Base-by-base conservation (phyloP, 2,888 invertebrate species). In the Rhamnusium bicolor region DNA sequence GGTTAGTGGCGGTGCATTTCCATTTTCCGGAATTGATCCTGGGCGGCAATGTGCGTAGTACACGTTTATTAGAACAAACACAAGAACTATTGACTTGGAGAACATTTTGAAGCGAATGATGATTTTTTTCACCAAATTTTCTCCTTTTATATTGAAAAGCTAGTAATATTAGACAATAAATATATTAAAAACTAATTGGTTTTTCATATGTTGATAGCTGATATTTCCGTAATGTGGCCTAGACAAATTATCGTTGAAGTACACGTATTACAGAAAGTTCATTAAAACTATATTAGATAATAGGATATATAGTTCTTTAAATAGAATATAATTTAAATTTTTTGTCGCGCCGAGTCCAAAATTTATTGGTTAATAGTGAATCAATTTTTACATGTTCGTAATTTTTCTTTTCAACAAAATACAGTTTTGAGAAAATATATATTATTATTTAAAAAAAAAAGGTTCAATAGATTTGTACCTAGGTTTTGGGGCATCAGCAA, bases 41-140 rank as follows among this genome's bases (percentile, higher is more conserved):
- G 51, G 63, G 1, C 21, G 16, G 27, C 63, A 51, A 1, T 63
- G 49, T 14, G 27, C 18, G 51, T 51, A 18, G 27, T 51, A 14
- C 7, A 63, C 16, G 8, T 14, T 29, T 14, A 51, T 5, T 8
- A 63, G 18, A 7, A 65, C 46, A 24, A 68, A 6, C 12, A 68
- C n/a, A 1, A 54, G 2, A 14, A 58, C 56, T n/a, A 46, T 29
- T 2, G 56, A 14, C 8, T 58, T 46, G 29, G 40, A 46, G 47
- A 56, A 58, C 68, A 68, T 68, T 54, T 68, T 58, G 58, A 14
- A 4, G 10, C 29, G 27, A 65, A 16, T 65, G 51, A 24, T 27
- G 19, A 12, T 12, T 6, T 58, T 14, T 29, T 12, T n/a, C n/a
- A n/a, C n/a, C 4, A n/a, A 40, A 40, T 10, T 40, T n/a, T 12